phyloP scores from a whole-genome alignment of 2,113 vertebrate genomes.

The Terrapene triunguis region DNA sequence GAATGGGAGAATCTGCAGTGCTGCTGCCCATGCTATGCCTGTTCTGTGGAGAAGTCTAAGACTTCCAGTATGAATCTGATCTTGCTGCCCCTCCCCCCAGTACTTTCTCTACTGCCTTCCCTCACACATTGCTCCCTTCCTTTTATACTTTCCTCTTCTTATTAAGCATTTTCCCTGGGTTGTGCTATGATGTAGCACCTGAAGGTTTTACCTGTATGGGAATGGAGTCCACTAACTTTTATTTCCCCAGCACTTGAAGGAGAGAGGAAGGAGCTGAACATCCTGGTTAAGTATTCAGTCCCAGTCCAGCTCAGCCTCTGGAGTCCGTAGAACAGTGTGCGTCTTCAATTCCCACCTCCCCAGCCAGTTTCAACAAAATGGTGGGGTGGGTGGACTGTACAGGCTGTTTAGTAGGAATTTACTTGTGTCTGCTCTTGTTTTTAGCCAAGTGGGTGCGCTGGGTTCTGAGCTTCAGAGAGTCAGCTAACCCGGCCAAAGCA shows the following conservation, averaged over 20 bases:
- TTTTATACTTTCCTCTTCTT: neutral
- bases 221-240: neutral
- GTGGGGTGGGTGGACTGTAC: rapidly evolving
- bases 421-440: neutral
- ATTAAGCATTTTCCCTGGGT: neutral
- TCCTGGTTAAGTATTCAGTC: neutral
- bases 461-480: neutral
- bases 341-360: neutral
- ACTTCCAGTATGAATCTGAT: rapidly evolving
- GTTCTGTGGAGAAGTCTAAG: neutral
- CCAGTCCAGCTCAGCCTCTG: neutral
- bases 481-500: neutral
- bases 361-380: rapidly evolving
- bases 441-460: neutral
- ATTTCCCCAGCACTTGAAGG: neutral
- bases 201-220: neutral
- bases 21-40: neutral
- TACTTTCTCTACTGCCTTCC: neutral
- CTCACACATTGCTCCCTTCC: rapidly evolving
- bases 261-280: neutral
- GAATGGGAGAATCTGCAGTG: neutral
- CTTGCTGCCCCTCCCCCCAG: neutral
- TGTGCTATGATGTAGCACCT: neutral
- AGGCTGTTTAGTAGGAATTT: neutral
- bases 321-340: rapidly evolving